Evolutionary conservation across 2,113 vertebrate genomes (phyloP), one percentile per base, ranked within the genome.

Genomic region (Genyomyrus donnyi): DNA sequence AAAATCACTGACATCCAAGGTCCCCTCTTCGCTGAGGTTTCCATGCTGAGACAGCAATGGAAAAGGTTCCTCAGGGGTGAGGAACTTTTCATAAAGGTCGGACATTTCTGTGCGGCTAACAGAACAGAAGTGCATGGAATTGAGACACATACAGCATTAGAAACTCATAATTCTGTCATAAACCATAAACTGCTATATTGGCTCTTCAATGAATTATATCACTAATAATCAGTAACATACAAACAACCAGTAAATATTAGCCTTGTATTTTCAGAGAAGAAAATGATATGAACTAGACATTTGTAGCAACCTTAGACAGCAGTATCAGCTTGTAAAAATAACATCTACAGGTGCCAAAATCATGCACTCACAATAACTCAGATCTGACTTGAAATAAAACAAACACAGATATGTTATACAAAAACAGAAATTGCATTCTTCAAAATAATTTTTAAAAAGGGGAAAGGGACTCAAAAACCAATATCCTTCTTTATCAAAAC

Each of bases 1-100:
- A 89, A 99, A 98, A 93, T 98, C 98, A 93, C 98, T 98, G 92
- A 97, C 97, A 66, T 99, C 98, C 92, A 98, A 93, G 5, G 97
- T 98, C 85, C 97, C 97, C 70, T 98, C 97, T 91, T 99, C 98
- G 90, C 97, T 98, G 90, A 96, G 95, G 94, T 97, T 97, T 91
- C 96, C 95, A 42, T 97, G 96, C 90, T 96, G 96, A 50, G 96
- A 97, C 84, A 98, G 96, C 89, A 97, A 94, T 62, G 97, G 97
- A 91, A 97, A 98, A 2, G 98, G 98, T 62, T 99, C 98, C 93
- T 98, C 97, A 0, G 98, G 98, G 50, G 98, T 95, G 93, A 99
- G 93, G 93, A 99, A 99, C 96, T 99, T 98, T 95, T 98, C 97
- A 87, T 97, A 97, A 89, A 96, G 93, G 93, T 97, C 97, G 58